Conservation (phyloP, 2,113 vertebrate genomes). For the Myotis davidii region DNA sequence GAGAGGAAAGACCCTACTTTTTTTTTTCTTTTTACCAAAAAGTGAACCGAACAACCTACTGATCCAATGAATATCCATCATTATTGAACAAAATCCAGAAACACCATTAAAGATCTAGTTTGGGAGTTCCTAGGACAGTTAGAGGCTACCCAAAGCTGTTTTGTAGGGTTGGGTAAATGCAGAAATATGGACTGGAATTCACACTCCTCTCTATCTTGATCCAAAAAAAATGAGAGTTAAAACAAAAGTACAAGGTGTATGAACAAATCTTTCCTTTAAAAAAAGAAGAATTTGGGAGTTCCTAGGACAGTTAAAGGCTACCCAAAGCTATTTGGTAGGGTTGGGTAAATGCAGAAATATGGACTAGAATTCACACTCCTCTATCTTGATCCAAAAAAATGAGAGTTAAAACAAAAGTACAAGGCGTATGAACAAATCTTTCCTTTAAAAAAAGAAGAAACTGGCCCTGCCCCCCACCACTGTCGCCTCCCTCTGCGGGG, state of each 20-base stretch:
- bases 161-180: neutral
- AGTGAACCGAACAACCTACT: neutral
- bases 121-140: neutral
- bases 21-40: neutral
- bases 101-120: neutral
- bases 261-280: neutral
- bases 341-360: no score
- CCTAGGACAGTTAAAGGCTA: no score
- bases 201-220: no score
- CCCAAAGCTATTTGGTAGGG: no score
- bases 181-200: neutral
- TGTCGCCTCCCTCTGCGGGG: no score
- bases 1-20: neutral
- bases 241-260: neutral
- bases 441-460: no score
- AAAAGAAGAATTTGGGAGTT: no score
- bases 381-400: no score
- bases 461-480: no score
- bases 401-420: no score
- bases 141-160: neutral
- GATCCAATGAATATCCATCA: neutral
- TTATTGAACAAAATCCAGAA: neutral
- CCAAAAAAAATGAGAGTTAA: neutral
- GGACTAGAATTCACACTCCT: no score
- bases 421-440: no score